Percentiles rank a stretch among this genome's conserved stretches.
Evolutionary conservation across 64 coral and sea anemone genomes (phyloP).

Genomic region (Montipora sp.): DNA sequence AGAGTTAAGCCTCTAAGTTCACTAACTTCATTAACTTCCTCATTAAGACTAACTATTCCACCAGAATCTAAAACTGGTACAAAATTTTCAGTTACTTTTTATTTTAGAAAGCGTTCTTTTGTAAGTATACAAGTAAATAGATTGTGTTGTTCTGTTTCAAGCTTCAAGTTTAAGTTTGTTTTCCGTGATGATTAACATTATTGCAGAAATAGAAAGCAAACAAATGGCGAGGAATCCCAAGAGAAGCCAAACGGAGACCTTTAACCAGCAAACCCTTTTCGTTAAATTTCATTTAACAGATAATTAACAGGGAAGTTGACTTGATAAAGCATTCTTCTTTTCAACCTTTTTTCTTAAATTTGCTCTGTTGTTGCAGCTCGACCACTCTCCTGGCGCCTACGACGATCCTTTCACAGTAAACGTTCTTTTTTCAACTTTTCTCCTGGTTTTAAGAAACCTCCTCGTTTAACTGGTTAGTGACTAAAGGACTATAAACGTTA

Average conservation of each 20-base stretch:
- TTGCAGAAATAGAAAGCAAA: no score
- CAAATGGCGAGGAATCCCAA: no score
- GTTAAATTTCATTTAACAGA: no score
- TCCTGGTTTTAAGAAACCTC: slow-evolving; percentile 10
- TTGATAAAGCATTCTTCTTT: neutral
- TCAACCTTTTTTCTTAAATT: neutral
- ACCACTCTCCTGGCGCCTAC: slow-evolving; percentile 9
- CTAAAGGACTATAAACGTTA: neutral
- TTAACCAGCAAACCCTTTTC: no score
- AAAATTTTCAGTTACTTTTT: no score
- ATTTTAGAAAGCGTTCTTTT: no score
- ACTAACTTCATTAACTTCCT: neutral
- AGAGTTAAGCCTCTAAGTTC: neutral
- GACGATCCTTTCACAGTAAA: neutral
- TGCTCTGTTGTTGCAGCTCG: slow-evolving; percentile 30
- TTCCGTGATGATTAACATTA: no score
- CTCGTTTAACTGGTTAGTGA: slow-evolving; percentile 43
- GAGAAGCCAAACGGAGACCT: no score
- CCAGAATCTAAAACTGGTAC: neutral
- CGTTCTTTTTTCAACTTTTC: slow-evolving; percentile 22
- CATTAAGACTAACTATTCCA: neutral
- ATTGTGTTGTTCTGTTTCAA: no score
- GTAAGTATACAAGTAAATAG: no score
- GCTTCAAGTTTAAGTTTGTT: no score
- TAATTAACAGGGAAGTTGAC: neutral